Percentiles rank a stretch among this genome's conserved stretches.
phyloP scores from a whole-genome alignment of 2,888 invertebrate genomes.

The Polia nebulosa region DNA sequence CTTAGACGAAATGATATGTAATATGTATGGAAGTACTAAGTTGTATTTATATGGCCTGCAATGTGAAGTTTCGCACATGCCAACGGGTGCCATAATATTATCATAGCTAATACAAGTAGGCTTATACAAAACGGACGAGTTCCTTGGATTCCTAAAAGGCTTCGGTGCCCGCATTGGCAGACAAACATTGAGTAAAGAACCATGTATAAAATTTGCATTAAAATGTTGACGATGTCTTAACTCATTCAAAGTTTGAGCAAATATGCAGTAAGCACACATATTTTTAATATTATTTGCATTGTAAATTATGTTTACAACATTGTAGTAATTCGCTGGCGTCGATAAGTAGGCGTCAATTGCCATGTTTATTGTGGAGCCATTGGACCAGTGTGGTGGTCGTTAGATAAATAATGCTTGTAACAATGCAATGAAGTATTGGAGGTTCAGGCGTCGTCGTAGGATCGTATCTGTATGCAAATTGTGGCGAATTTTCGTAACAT shows the following conservation, averaged over 20 bases:
- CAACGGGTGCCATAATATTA: conserved; percentile 52
- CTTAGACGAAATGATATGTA: conserved; percentile 32
- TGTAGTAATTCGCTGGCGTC: conserved; percentile 69
- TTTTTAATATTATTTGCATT: conserved; percentile 69
- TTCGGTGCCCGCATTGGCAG: conserved; percentile 51
- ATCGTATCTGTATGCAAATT: conserved; percentile 88
- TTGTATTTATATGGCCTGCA: conserved; percentile 40
- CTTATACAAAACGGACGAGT: conserved; percentile 58
- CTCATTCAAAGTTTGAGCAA: conserved; percentile 61
- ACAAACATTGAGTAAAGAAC: conserved; percentile 68
- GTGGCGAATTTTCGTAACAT: conserved; percentile 87
- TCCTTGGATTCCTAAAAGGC: conserved; percentile 59
- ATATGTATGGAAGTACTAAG: conserved; percentile 26
- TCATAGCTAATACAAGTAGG: conserved; percentile 43
- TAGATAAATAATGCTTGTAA: conserved; percentile 84
- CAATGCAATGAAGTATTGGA: conserved; percentile 77
- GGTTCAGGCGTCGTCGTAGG: conserved; percentile 69
- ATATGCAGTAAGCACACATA: conserved; percentile 61
- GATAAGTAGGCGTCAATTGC: conserved; percentile 74
- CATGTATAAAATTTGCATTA: conserved; percentile 67
- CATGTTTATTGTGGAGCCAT: conserved; percentile 67
- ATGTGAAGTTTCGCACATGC: conserved; percentile 62
- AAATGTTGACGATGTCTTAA: conserved; percentile 69
- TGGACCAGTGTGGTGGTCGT: conserved; percentile 68
- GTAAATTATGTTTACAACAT: conserved; percentile 70